Evolutionary conservation across 2,797 vertebrate species (phyloP), one percentile per base, ranked within the genome.

Genomic region (Mus spretus): DNA sequence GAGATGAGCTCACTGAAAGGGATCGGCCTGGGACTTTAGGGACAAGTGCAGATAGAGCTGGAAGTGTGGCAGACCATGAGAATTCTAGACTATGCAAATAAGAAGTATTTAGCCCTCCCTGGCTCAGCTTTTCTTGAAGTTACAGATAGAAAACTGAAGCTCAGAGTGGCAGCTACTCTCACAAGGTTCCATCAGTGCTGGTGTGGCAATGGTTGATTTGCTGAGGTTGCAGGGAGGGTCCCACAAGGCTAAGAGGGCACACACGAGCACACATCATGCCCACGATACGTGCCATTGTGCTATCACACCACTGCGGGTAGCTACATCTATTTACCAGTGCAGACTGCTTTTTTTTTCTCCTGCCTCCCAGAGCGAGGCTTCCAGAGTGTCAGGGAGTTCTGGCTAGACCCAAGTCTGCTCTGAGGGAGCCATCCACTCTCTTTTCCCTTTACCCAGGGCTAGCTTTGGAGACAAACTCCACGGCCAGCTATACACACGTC

Each of bases 11-110:
- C 47, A 12, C 55, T 57, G 26, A 80, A 67, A 67, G 63, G 77
- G 47, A n/a, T 61, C 59, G 81, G 44, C 63, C 19, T 74, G 34
- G 4, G 12, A 84, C 89, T 22, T 77, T 82, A 92, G 90, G 80
- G 59, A 85, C 87, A 65, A 67, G 47, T 59, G 40, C 22, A 86
- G 70, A 81, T 59, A 28, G 63, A 47, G 70, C 77, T 40, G 31
- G 55, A 53, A 14, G 11, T 44, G 47, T 67, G 26, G 63, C 7
- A 65, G 44, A 24, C 44, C 59, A 2, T 50, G 57, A 94, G 92
- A 91, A 95, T 28, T n/a, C 72, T 94, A 96, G 81, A 98, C 97
- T 97, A 95, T 95, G 97, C 96, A 98, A 96, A 93, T 93, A 72
- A 90, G 75, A 89, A 61, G 50, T 65, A 31, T 28, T 83, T n/a